Base-by-base conservation (phyloP, 2,888 invertebrate genomes). In the Andrena bicolor region DNA sequence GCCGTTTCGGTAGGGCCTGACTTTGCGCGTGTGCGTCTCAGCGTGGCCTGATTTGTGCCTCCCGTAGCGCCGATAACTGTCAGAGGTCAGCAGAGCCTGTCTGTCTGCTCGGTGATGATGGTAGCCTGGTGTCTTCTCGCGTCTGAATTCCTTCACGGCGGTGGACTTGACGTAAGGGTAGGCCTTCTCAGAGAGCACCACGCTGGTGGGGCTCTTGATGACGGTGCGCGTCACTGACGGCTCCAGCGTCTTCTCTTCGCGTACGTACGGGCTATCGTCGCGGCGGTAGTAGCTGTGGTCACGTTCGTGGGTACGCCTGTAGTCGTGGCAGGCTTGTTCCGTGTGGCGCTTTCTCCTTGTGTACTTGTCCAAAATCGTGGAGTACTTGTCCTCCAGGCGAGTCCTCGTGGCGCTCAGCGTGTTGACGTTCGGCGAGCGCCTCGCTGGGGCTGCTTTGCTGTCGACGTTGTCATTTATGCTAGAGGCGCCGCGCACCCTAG, bases 301-400 rank as follows among this genome's bases (percentile, higher is more conserved):
- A 0, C 89, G 88, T 23, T 90, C 88, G 10, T 80, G 84, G 0
- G 80, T 80, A 2, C 88, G 80, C 0, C 86, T 70, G 23, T 87
- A 87, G 26, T 76, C 80, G 26, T 75, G 69, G 20, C 49, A 48
- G 3, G 41, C n/a, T 30, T 26, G 85, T 0, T 87, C 85, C 7
- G 7, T 35, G 7, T 74, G 83, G 0, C 78, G 83, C 89, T 35
- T 92, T 88, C 83, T 96, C 95, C 90, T 95, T 88, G 96, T 94
- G 65, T 97, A 96, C 90, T 96, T 96, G 91, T 97, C 97, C 89
- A 97, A 94, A 28, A 97, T 96, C 23, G 96, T 96, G 0, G 97
- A 96, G 94, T 97, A 97, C 94, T 97, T 97, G 92, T 97, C 97
- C 94, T 97, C 97, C 89, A 97, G 94, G 23, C 97, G 96, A 82